Percentiles rank a stretch among this genome's conserved stretches.
Evolutionary conservation across 2,797 vertebrate species (phyloP).

Genomic region (Falco rusticolus): DNA sequence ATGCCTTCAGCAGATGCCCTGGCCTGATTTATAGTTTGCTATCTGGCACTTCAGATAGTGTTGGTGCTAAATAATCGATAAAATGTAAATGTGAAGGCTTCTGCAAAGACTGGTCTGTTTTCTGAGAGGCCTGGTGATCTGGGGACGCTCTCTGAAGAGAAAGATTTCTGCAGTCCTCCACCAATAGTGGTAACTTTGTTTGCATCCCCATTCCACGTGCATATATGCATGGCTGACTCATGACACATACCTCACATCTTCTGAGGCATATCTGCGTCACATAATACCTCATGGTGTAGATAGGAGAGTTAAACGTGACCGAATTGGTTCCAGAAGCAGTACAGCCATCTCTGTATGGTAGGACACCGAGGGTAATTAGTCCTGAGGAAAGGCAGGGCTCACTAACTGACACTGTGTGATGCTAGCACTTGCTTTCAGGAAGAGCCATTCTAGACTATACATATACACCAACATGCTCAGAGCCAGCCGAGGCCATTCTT

Average conservation of each 20-base stretch:
- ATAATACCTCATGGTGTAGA: not conserved
- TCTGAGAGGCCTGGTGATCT: not conserved
- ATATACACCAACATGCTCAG: rapidly evolving
- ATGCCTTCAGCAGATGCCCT: not conserved
- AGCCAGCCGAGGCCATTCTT: not conserved
- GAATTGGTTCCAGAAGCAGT: not conserved
- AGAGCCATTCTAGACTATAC: not conserved
- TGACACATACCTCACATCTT: not conserved
- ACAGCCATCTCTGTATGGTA: rapidly evolving
- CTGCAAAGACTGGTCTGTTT: not conserved
- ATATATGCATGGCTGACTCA: not conserved
- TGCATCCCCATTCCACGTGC: not conserved
- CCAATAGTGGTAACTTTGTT: not conserved
- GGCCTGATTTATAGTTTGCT: not conserved
- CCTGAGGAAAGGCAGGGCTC: not conserved
- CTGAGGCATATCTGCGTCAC: not conserved
- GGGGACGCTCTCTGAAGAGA: not conserved
- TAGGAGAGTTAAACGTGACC: not conserved
- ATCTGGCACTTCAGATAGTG: not conserved
- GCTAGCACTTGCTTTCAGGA: not conserved
- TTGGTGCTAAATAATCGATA: not conserved
- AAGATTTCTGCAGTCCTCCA: not conserved
- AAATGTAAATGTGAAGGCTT: not conserved
- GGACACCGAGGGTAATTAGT: not conserved
- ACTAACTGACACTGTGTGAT: not conserved